These are phyloP conservation scores for Geococcyx californianus DNA, from an alignment of 2,113 vertebrate genomes.

Conservation along the genomic window DNA sequence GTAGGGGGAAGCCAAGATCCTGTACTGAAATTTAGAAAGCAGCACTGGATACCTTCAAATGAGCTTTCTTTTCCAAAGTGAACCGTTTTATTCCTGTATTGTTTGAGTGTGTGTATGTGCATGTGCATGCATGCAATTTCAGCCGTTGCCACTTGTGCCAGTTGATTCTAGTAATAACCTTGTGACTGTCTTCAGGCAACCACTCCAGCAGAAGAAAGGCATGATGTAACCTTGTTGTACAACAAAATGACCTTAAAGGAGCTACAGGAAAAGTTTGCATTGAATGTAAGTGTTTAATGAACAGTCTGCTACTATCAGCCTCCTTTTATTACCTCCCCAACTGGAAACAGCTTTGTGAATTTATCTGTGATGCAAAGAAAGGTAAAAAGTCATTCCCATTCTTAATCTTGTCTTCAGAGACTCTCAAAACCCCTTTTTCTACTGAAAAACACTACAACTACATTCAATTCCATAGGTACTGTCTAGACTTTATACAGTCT, in stretches of 20 bases:
- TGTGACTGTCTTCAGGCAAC: slow-evolving; percentile 82
- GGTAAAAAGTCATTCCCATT: neutral
- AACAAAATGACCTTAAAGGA: slow-evolving; percentile 89
- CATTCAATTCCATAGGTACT: neutral
- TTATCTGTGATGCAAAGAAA: neutral
- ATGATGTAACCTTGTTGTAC: slow-evolving; percentile 92
- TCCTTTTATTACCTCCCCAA: neutral
- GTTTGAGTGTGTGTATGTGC: neutral
- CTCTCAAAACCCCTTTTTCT: neutral
- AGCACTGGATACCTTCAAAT: neutral
- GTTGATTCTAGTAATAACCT: neutral
- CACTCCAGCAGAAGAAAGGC: slow-evolving; percentile 88
- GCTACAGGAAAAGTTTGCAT: slow-evolving; percentile 82
- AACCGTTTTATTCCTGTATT: neutral
- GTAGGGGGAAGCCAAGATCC: fast-evolving
- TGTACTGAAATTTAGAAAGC: neutral
- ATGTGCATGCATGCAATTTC: neutral
- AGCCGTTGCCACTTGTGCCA: neutral
- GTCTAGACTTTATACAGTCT: too few relatives aligned
- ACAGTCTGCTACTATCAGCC: neutral
- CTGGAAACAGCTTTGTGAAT: neutral
- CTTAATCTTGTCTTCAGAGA: neutral
- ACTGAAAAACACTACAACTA: neutral
- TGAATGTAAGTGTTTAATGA: slow-evolving; percentile 81
- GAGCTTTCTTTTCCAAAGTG: neutral